Percentiles rank a stretch among this genome's conserved stretches.
phyloP scores from a whole-genome alignment of 2,888 invertebrate genomes.

The Oegoconia quadripuncta region DNA sequence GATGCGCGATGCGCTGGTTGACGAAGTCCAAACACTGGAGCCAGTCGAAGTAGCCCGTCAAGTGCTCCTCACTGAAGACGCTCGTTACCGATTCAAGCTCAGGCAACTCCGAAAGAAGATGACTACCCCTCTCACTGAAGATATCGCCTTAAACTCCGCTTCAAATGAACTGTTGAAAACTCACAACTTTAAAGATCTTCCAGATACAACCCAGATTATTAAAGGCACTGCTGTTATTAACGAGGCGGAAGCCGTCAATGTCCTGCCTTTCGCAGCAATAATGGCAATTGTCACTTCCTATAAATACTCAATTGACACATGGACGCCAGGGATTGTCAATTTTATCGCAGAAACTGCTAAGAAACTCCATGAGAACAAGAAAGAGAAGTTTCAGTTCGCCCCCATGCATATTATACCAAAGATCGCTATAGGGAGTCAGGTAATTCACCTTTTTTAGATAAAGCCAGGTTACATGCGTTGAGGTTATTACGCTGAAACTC shows the following conservation, averaged over 20 bases:
- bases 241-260: conserved; percentile 40
- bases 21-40: conserved; percentile 50
- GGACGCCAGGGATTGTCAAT: conserved; percentile 80
- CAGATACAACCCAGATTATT: conserved; percentile 80
- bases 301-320: conserved; percentile 79
- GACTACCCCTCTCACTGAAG: conserved; percentile 53
- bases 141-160: too few relatives aligned
- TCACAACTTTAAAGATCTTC: conserved; percentile 78
- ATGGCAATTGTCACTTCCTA: conserved; percentile 81
- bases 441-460: conserved; percentile 23
- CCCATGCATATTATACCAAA: conserved; percentile 80
- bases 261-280: conserved; percentile 77
- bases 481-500: too few relatives aligned
- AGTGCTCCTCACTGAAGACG: conserved; percentile 61
- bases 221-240: conserved; percentile 67
- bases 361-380: conserved; percentile 59
- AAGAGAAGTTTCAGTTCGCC: conserved; percentile 62
- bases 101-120: conserved; percentile 58
- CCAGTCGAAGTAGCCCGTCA: conserved; percentile 51
- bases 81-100: conserved; percentile 50
- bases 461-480: too few relatives aligned
- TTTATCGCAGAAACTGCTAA: conserved; percentile 74
- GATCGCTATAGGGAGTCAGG: conserved; percentile 78
- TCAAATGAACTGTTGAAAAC: conserved; percentile 76
- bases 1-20: conserved; percentile 32